Evolutionary conservation across 2,888 invertebrate genomes (phyloP).

Genomic region (Leptinotarsa juncta): DNA sequence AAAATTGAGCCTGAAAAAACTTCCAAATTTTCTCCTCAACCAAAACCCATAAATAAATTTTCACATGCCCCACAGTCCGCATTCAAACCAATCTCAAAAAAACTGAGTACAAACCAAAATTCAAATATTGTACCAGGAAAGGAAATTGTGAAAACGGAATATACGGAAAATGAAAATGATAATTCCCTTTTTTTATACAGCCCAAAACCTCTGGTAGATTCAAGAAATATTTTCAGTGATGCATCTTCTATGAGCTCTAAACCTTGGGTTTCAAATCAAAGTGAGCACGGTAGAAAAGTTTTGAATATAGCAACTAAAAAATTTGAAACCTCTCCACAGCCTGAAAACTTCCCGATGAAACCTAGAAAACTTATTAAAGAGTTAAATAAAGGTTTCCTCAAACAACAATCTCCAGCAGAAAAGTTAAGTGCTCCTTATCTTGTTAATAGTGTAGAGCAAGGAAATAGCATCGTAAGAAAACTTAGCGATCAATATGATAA

Average conservation of each 20-base stretch:
- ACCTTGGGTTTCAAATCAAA: constrained; percentile 68
- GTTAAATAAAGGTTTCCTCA: constrained; percentile 49
- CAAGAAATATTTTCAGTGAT: constrained; percentile 40
- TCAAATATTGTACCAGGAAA: constrained; percentile 47
- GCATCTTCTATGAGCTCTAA: constrained; percentile 52
- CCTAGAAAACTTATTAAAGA: constrained; percentile 58
- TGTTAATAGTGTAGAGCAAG: constrained; percentile 52
- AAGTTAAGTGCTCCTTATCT: constrained; percentile 57
- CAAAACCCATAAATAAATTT: constrained; percentile 77
- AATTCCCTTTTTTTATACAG: constrained; percentile 61
- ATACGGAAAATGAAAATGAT: constrained; percentile 43
- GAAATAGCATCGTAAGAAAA: constrained; percentile 59
- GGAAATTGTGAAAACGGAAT: constrained; percentile 53
- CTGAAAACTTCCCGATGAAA: constrained; percentile 47
- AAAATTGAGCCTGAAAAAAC: constrained; percentile 59
- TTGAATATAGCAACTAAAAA: constrained; percentile 69
- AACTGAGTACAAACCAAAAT: constrained; percentile 51
- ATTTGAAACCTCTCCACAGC: constrained; percentile 66
- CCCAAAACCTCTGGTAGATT: constrained; percentile 59
- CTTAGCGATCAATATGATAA: constrained; percentile 62
- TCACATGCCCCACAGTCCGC: constrained; percentile 83
- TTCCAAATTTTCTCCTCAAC: constrained; percentile 70
- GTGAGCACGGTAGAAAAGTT: constrained; percentile 66
- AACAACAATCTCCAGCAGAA: constrained; percentile 48
- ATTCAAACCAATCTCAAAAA: constrained; percentile 73